phyloP scores from a whole-genome alignment of 2,113 vertebrate species.

The Chelonoidis abingdonii region DNA sequence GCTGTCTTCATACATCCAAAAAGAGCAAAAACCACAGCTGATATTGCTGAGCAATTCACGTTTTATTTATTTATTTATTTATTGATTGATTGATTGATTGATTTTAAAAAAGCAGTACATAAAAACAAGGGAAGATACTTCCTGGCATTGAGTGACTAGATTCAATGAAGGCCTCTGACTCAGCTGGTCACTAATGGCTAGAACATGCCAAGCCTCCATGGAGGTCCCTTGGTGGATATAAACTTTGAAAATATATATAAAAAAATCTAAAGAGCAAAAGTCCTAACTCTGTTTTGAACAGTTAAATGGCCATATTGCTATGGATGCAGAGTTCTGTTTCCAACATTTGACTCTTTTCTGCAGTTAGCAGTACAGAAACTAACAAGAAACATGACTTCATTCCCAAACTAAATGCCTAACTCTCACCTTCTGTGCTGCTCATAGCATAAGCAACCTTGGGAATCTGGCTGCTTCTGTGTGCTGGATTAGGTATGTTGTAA shows the following conservation, averaged over 20 bases:
- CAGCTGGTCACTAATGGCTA: slow-evolving; percentile 50
- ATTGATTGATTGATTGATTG: no score
- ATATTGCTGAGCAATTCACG: background rate
- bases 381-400: background rate
- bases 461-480: background rate
- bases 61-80: background rate
- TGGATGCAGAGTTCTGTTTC: slow-evolving; percentile 33
- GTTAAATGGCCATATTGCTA: slow-evolving; percentile 14
- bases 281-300: slow-evolving; percentile 36
- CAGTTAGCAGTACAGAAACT: background rate
- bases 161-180: slow-evolving; percentile 40
- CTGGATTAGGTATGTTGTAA: background rate
- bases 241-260: slow-evolving; percentile 22
- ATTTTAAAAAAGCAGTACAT: background rate
- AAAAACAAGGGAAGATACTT: slow-evolving; percentile 4
- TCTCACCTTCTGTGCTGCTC: background rate
- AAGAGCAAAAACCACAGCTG: background rate
- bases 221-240: background rate
- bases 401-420: background rate
- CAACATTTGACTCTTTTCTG: background rate
- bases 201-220: slow-evolving; percentile 4
- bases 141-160: background rate
- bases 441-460: background rate
- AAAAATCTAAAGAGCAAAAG: slow-evolving; percentile 5
- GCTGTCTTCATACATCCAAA: background rate